Conservation (phyloP, 2,113 vertebrate species). For the Oncorhynchus mykiss region DNA sequence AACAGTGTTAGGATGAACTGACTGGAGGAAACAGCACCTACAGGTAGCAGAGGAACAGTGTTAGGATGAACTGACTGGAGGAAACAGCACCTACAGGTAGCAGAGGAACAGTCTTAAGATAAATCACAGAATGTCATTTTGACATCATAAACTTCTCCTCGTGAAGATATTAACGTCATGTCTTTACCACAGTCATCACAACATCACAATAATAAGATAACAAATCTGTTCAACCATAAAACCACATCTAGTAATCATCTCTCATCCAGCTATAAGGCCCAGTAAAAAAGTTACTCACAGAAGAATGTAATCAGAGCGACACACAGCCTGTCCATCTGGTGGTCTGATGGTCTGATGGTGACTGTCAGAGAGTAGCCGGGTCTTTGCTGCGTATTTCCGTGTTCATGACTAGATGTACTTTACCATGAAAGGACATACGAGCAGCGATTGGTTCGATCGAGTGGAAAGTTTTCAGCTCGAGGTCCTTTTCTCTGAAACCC, state of each 20-base stretch:
- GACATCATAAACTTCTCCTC: background rate
- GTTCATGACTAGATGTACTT: background rate
- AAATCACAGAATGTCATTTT: too few species aligned
- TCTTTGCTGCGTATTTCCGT: background rate
- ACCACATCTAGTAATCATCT: background rate
- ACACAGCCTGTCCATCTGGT: background rate
- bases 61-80: background rate
- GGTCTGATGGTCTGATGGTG: background rate
- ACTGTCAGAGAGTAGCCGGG: background rate
- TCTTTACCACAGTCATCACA: too few species aligned
- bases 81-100: too few species aligned
- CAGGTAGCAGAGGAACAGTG: background rate
- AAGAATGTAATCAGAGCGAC: background rate
- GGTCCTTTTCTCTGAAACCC: background rate
- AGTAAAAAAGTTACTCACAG: background rate
- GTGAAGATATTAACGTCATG: accelerated
- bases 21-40: background rate
- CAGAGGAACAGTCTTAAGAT: too few species aligned
- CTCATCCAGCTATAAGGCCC: background rate
- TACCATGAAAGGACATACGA: background rate
- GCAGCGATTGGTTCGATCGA: background rate
- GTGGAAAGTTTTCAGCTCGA: background rate
- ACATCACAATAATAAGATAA: too few species aligned
- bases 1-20: background rate
- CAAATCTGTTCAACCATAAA: too few species aligned